Evolutionary conservation across 2,113 vertebrate species (phyloP), one percentile per base, ranked within the genome.

Genomic region (Murina feae): DNA sequence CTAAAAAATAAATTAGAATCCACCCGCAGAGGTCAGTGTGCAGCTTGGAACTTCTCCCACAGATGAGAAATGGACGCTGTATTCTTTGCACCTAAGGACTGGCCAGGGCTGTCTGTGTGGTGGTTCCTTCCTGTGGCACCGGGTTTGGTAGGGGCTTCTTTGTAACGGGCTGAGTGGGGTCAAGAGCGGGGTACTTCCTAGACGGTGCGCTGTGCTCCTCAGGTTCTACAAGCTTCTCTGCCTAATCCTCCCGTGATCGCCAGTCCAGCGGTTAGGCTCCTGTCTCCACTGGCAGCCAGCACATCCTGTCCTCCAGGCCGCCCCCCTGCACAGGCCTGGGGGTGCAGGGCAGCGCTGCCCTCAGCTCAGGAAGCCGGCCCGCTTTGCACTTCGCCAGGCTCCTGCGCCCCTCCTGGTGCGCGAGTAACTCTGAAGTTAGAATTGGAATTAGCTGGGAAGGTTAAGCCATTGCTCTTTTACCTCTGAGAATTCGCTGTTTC

Each of bases 361-460:
- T 58, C 55, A 28, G 60, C 60, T 91, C 95, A 42, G 76, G 85
- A 74, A 92, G 72, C 88, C 92, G 71, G 51, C 93, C 95, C 75
- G 51, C 60, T n/a, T n/a, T n/a, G n/a, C n/a, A n/a, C n/a, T n/a
- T n/a, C n/a, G 93, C 96, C 90, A 93, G 90, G 93, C 93, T 83
- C 94, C 16, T 95, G 95, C 97, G 95, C 97, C 98, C 98, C 97
- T 96, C 28, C 2, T 8, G 6, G 86, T 39, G 89, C 71, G 90
- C 66, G 69, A 49, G 86, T 28, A 28, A 88, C 60, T 89, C 91
- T 86, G 51, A 92, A 63, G 89, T 94, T 47, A 66, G 94, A 88
- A 72, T 76, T 86, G 95, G 72, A 25, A 37, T 93, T 91, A 32
- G 71, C 84, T 44, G 89, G n/a, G 55, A 63, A 69, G 93, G 93